Evolutionary conservation across 1,140 invertebrate species (phyloP), one percentile per base, ranked within the genome.

Genomic region (Acromyrmex heyeri): DNA sequence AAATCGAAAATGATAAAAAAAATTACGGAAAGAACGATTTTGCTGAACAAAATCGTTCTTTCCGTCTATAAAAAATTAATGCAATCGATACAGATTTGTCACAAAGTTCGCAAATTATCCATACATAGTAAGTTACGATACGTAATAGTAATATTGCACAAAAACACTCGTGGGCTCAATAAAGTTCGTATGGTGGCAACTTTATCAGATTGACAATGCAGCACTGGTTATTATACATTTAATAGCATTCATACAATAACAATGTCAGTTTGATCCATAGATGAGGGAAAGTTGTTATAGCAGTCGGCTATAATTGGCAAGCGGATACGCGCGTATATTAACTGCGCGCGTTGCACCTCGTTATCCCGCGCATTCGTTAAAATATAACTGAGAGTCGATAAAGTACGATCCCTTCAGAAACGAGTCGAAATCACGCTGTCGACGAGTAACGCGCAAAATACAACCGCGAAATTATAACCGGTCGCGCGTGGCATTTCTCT

Each of bases 401-500:
- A 73, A 65, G 73, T 73, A 55, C n/a, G 38, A 57, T 70, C 50
- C 76, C 48, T 75, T 81, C 62, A 38, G 24, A 64, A 79, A 85
- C 61, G 50, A n/a, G 48, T 69, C 55, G 30, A 50, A 61, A 53
- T 12, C 16, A 21, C 12, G 16, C 7, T 30, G 38, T 55, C 24
- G 27, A 64, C 44, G 55, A 50, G 16, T 64, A 77, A 24, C 55
- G n/a, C 34, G 27, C 5, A 79, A 55, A 65, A 73, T 50, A n/a
- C 67, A 70, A 70, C 57, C 81, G 7, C 69, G 62, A 85, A 91
- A 82, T 92, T 90, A 87, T 76, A 85, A 59, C 24, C 50, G 50
- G 18, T 30, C 67, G 50, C 16, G 27, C 38, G 12, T 3, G 4
- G 67, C 10, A 64, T 34, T 88, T 78, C 78, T 53, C 72, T 85